Percentiles rank a stretch among this genome's conserved stretches.
Conservation (phyloP, 2,113 vertebrate genomes). For the Loxodonta africana region DNA sequence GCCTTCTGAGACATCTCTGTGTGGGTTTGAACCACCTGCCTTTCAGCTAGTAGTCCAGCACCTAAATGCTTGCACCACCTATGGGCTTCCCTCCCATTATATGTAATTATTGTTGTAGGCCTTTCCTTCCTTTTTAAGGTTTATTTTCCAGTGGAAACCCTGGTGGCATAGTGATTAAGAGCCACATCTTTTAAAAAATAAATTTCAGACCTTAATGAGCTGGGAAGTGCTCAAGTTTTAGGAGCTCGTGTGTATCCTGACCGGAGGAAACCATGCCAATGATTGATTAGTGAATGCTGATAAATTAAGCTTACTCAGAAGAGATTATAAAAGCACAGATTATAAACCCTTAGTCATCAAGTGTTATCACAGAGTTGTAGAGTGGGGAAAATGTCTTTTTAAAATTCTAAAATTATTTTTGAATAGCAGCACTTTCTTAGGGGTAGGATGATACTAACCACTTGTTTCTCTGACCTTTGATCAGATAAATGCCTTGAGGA, state of each 20-base stretch:
- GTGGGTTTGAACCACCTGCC: too few relatives aligned
- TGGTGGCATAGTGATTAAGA: too few relatives aligned
- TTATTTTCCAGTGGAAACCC: not conserved
- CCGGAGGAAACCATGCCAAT: not conserved
- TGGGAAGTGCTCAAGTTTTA: not conserved
- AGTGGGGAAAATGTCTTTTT: conserved; percentile 7
- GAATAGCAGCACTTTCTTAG: conserved; percentile 31
- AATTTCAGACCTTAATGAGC: not conserved
- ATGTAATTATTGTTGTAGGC: too few relatives aligned
- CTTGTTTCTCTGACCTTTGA: conserved; percentile 29
- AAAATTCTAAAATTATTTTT: conserved; percentile 47
- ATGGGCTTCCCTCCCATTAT: too few relatives aligned
- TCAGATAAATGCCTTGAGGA: not conserved
- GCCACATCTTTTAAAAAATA: not conserved
- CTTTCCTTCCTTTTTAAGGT: not conserved
- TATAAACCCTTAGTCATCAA: not conserved
- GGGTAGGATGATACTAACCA: not conserved
- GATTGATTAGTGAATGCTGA: not conserved
- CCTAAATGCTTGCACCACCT: too few relatives aligned
- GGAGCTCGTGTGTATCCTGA: not conserved
- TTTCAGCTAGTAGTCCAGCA: too few relatives aligned
- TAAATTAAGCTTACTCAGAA: not conserved
- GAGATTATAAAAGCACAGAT: not conserved
- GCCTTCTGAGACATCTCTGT: too few relatives aligned
- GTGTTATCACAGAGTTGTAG: not conserved